Evolutionary conservation across 1,140 invertebrate species (phyloP), one percentile per base, ranked within the genome.

Genomic region (Drosophila sp.): DNA sequence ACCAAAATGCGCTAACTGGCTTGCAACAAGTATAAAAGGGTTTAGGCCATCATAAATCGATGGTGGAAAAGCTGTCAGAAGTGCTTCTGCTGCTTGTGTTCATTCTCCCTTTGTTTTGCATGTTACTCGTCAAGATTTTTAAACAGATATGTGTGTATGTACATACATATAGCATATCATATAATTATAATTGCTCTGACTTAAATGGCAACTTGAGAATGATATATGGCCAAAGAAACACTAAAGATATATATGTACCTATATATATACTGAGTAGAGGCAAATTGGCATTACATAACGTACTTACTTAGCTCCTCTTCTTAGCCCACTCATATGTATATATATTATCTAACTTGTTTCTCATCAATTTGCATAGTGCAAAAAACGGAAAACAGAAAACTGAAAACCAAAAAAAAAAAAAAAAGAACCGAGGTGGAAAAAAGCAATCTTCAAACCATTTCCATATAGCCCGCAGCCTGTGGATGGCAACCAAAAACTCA

Each of bases 321-420:
- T 76, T 75, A 76, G 66, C 72, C 58, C 68, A 76, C 72, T 75
- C 73, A 75, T 75, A 17, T 17, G 17, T 17, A 17, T 17, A 17
- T 17, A 63, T 75, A n/a, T 57, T 57, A 57, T 76, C 66, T 73
- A 38, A 66, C 33, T 33, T 17, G 38, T 40, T 50, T 66, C 75
- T 71, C 83, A 86, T 86, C 82, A 86, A 82, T 86, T 50, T 86
- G 83, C 82, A 79, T 87, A 82, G 83, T 82, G 79, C 17, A 17
- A 17, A 86, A 87, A 76, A 38, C 11, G 35, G 10, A 10, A 8
- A 54, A 85, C 73, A 73, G 32, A 77, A 73, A 61, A 17, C 17
- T 17, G 17, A 17, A 17, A 17, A 17, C 17, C 17, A 67, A 86
- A 30, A 64, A 64, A 76, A 63, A 62, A 58, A 65, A 33, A 68